Conservation (phyloP, 2,797 vertebrate genomes). For the Pseudochirops corinnae region DNA sequence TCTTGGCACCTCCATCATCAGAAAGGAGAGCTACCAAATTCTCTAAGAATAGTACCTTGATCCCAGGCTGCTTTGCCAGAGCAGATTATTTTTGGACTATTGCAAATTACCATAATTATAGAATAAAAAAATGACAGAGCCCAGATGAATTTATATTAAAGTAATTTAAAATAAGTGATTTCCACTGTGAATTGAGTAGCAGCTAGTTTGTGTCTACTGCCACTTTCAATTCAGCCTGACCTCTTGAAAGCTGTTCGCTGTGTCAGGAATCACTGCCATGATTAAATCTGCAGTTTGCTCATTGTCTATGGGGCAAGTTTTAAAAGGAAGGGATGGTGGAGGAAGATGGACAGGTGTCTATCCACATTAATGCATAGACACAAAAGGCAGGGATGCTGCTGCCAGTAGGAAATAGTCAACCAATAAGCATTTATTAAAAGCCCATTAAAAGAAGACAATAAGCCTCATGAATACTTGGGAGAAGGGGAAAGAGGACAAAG, state of each 20-base stretch:
- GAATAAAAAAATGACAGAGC: conserved; percentile 17
- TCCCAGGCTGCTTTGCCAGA: background rate
- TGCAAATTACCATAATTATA: conserved; percentile 5
- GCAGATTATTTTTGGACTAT: background rate
- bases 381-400: background rate
- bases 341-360: background rate
- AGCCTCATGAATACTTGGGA: background rate
- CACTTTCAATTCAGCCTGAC: background rate
- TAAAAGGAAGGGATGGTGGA: background rate
- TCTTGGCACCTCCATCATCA: conserved; percentile 40
- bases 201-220: background rate
- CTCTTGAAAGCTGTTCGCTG: background rate
- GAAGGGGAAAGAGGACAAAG: background rate
- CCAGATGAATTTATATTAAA: background rate
- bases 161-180: conserved; percentile 9
- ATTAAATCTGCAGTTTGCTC: background rate
- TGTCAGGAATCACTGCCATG: background rate
- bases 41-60: conserved; percentile 45
- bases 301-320: background rate
- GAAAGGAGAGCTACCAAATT: conserved; percentile 53
- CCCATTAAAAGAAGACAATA: background rate
- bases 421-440: background rate
- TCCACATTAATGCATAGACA: fast-evolving
- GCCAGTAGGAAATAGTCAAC: background rate
- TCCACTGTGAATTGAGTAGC: background rate